Conservation (phyloP, 2,113 vertebrate species). For the Lycaon pictus region DNA sequence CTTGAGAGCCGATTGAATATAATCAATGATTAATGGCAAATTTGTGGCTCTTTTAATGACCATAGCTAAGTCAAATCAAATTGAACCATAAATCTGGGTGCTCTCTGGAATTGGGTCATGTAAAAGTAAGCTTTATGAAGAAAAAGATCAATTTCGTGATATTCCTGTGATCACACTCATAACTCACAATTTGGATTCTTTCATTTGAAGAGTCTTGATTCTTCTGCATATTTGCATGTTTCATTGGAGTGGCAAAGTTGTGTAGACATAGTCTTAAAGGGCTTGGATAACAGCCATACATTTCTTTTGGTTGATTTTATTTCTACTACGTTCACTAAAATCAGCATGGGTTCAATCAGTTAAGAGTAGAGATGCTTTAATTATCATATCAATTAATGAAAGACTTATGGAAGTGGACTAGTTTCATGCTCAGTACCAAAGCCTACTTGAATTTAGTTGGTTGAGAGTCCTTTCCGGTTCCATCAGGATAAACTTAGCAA, state of each 20-base stretch:
- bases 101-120: conserved; percentile 74
- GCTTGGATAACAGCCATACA: conserved; percentile 31
- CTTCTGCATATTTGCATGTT: conserved; percentile 36
- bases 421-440: not conserved
- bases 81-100: conserved; percentile 85
- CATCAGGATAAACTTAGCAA: conserved; percentile 6
- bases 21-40: conserved; percentile 86
- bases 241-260: conserved; percentile 26
- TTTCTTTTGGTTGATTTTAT: conserved; percentile 68
- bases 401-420: conserved; percentile 50
- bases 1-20: conserved; percentile 87
- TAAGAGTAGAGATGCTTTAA: conserved; percentile 58
- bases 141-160: conserved; percentile 84
- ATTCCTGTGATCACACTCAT: conserved; percentile 60
- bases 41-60: conserved; percentile 84
- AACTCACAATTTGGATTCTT: conserved; percentile 46
- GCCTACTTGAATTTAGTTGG: conserved; percentile 6
- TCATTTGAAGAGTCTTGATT: not conserved
- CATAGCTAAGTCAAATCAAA: conserved; percentile 86
- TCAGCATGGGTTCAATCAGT: conserved; percentile 61
- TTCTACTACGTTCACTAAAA: conserved; percentile 38
- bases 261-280: not conserved
- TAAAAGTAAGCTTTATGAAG: conserved; percentile 82
- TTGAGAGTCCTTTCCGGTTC: not conserved
- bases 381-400: conserved; percentile 62